phyloP scores from a whole-genome alignment of 2,888 invertebrate species.

The Theretra japonica region DNA sequence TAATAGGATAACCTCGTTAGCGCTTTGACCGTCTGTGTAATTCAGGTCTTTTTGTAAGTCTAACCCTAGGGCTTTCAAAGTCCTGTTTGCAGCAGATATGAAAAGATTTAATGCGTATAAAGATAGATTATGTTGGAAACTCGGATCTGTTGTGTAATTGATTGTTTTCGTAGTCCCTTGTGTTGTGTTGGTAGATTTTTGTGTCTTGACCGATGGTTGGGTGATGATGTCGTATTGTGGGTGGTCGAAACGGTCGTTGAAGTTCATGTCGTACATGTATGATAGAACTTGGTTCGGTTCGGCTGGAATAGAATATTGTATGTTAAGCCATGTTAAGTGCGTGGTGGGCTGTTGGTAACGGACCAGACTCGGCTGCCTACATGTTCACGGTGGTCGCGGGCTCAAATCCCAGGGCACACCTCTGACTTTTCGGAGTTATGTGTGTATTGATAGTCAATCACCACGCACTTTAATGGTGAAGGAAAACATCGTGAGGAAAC shows the following conservation, averaged over 20 bases:
- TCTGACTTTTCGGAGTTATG: too few relatives aligned
- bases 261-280: neutral
- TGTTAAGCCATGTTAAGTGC: neutral
- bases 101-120: neutral
- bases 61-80: neutral
- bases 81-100: neutral
- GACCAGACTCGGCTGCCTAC: too few relatives aligned
- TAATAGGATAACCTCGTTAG: neutral
- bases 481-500: too few relatives aligned
- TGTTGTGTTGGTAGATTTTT: neutral
- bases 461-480: too few relatives aligned
- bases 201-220: neutral
- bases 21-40: constrained; percentile 1
- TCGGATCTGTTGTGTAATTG: neutral
- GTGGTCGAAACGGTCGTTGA: neutral
- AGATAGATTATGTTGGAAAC: neutral
- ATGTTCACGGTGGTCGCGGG: too few relatives aligned
- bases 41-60: neutral
- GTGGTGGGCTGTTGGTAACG: too few relatives aligned
- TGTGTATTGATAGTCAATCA: too few relatives aligned
- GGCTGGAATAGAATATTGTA: neutral
- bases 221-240: neutral
- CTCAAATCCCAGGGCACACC: too few relatives aligned
- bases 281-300: neutral
- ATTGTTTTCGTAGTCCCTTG: neutral